These are phyloP conservation scores for Mythimna impura DNA, from an alignment of 2,888 invertebrate species.

Conservation along the genomic window DNA sequence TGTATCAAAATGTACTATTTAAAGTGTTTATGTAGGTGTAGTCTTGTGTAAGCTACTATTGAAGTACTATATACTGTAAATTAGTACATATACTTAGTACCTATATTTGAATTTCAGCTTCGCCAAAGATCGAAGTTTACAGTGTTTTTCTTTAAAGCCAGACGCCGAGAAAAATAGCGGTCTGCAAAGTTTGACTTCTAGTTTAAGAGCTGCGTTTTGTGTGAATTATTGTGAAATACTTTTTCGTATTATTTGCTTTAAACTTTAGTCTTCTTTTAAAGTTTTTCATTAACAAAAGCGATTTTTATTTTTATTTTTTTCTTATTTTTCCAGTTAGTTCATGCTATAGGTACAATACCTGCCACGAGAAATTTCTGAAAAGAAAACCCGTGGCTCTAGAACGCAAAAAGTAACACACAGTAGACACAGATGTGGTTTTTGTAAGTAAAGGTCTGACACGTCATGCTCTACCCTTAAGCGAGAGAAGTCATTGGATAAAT, in stretches of 20 bases:
- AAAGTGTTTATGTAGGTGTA: too few relatives aligned
- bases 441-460: too few relatives aligned
- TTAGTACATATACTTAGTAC: background rate
- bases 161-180: constrained; percentile 31
- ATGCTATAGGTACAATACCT: background rate
- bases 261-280: background rate
- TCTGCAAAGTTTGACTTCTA: constrained; percentile 28
- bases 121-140: constrained; percentile 13
- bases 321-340: background rate
- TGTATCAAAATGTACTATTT: too few relatives aligned
- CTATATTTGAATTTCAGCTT: constrained; percentile 1
- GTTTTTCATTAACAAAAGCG: background rate
- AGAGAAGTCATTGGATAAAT: too few relatives aligned
- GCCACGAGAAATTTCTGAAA: too few relatives aligned
- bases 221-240: constrained; percentile 21
- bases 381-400: too few relatives aligned
- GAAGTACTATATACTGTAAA: background rate
- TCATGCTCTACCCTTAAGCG: too few relatives aligned
- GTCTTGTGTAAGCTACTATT: too few relatives aligned
- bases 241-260: constrained; percentile 18
- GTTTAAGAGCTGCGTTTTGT: constrained; percentile 24
- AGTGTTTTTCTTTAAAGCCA: constrained; percentile 14
- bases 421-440: too few relatives aligned
- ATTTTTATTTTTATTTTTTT: background rate
- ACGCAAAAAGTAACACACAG: too few relatives aligned